These are phyloP conservation scores for Petromus typicus DNA, from an alignment of 2,113 vertebrate genomes.

Conservation along the genomic window DNA sequence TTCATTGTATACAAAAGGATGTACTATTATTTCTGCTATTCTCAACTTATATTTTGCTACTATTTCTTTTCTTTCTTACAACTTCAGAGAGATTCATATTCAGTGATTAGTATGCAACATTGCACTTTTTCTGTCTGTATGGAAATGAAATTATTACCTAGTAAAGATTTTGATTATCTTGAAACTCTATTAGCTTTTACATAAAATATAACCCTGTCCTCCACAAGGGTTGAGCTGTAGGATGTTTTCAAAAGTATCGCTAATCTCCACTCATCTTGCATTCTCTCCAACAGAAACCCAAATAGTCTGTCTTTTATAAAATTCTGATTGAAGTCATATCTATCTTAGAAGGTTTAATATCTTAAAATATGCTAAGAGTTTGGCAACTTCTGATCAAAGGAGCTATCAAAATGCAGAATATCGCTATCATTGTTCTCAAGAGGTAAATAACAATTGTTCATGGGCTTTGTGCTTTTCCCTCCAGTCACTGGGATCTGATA, in stretches of 20 bases:
- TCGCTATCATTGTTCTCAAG: slow-evolving; percentile 71
- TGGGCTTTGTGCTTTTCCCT: slow-evolving; percentile 56
- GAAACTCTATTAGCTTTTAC: slow-evolving; percentile 39
- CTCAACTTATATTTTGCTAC: neutral
- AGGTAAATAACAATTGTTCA: slow-evolving; percentile 65
- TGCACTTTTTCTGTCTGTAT: neutral
- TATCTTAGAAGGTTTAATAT: slow-evolving; percentile 64
- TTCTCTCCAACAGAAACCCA: slow-evolving; percentile 62
- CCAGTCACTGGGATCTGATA: slow-evolving; percentile 69
- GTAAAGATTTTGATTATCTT: slow-evolving; percentile 48
- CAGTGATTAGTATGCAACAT: neutral
- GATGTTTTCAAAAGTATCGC: slow-evolving; percentile 64
- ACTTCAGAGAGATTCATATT: neutral
- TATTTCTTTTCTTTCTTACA: neutral
- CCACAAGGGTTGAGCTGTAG: neutral
- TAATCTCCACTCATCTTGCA: slow-evolving; percentile 67
- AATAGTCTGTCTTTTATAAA: slow-evolving; percentile 39
- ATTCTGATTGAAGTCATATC: slow-evolving; percentile 74
- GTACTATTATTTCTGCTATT: neutral
- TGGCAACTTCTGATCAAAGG: slow-evolving; percentile 76
- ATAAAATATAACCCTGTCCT: slow-evolving; percentile 38
- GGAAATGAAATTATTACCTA: slow-evolving; percentile 9
- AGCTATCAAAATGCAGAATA: slow-evolving; percentile 72
- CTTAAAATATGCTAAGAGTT: slow-evolving; percentile 70
- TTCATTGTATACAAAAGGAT: neutral